A percentile compares a stretch with the other conserved stretches of the same genome.
Evolutionary conservation across 1,140 invertebrate genomes (phyloP).

Genomic region (Lordiphosa collinella): DNA sequence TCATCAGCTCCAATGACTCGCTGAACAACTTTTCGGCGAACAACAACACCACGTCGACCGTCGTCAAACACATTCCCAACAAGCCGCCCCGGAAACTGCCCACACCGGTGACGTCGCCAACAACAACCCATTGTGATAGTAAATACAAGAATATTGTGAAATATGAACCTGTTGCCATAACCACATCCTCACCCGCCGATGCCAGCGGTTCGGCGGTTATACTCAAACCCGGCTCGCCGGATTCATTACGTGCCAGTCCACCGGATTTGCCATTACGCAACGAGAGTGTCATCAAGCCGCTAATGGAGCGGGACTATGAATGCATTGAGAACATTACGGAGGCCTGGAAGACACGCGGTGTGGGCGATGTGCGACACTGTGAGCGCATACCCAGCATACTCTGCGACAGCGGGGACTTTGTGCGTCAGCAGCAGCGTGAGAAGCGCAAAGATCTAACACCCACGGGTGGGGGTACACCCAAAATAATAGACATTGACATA

Average conservation of each 20-base stretch:
- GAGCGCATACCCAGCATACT: constrained; percentile 79
- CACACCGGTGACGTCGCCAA: constrained; percentile 21
- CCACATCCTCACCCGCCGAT: constrained; percentile 62
- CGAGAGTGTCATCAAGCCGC: constrained; percentile 41
- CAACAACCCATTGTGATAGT: constrained; percentile 56
- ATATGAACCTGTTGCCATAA: constrained; percentile 76
- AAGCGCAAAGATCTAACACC: constrained; percentile 60
- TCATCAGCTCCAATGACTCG: constrained; percentile 71
- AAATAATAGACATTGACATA: constrained; percentile 72
- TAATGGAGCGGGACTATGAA: constrained; percentile 68
- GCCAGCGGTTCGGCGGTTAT: constrained; percentile 58
- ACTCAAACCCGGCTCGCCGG: constrained; percentile 56
- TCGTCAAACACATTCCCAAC: constrained; percentile 66
- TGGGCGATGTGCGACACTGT: constrained; percentile 85
- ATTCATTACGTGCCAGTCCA: constrained; percentile 29
- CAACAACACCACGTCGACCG: constrained; percentile 2
- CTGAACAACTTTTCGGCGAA: constrained; percentile 58
- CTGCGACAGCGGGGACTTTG: constrained; percentile 71
- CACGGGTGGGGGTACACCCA: constrained; percentile 39
- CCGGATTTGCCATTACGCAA: constrained; percentile 66
- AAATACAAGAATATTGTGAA: constrained; percentile 74
- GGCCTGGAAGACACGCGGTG: constrained; percentile 88
- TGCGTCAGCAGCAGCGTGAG: constrained; percentile 74
- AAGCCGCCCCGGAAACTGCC: constrained; percentile 74
- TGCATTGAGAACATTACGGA: constrained; percentile 81